Base-by-base conservation (phyloP, 2,888 invertebrate species). In the Calliscelio sp. region DNA sequence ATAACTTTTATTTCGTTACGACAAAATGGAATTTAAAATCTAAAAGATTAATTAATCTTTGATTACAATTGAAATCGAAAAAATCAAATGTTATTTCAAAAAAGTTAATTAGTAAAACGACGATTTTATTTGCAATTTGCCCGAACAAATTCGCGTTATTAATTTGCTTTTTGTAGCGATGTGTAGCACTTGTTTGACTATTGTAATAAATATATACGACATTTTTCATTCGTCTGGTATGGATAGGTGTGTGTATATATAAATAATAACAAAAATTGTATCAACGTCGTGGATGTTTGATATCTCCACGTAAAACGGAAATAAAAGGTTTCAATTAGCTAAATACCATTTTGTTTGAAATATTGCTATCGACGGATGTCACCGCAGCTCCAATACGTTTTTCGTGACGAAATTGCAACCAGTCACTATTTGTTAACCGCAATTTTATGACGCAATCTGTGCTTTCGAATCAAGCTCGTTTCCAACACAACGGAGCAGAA, bases 381-480 rank as follows among this genome's bases (percentile, higher is more conserved):
- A 70, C 74, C 68, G 46, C 81, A 75, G 73, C 61, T 66, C 61
- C 74, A 75, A 81, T 81, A 75, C 63, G 75, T 74, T 81, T 75
- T 81, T 75, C 75, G 70, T 74, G 70, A 81, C 81, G 75, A 81
- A 63, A 81, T 75, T 81, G 81, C 81, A 57, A 44, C 68, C 81
- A 81, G 74, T 75, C 81, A 61, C 74, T 81, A 75, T 81, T 81
- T 81, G 81, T 81, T 75, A 81, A 81, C 81, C 81, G 81, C 81
- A 81, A 75, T 75, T 81, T 81, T 81, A 81, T 81, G 81, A 81
- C 75, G 75, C 81, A 81, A 81, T 81, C 74, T 59, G 74, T 51
- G 61, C 81, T 41, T 51, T 53, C 73, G 49, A 81, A 68, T 73
- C 73, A 73, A 80, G 65, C 73, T 73, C 66, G 74, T 81, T 81